A percentile compares a stretch with the other conserved stretches of the same genome.
Conservation (phyloP, 2,113 vertebrate species). For the Oriolus oriolus region DNA sequence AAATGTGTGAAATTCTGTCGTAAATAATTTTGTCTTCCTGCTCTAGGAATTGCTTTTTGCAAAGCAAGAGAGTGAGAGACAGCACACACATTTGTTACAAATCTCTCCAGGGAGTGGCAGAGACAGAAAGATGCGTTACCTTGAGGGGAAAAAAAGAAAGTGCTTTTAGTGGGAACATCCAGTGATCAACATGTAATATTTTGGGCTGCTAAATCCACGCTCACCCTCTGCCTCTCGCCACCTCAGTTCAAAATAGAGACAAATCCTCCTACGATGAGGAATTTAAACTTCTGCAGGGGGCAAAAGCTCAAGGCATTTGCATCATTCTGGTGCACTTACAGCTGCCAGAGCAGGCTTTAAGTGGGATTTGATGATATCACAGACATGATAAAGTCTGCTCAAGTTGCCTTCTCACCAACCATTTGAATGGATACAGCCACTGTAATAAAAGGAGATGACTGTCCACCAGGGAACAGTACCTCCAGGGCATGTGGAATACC, state of each 20-base stretch:
- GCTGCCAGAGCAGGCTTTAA: not conserved
- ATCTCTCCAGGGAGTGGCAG: not conserved
- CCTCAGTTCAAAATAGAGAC: not conserved
- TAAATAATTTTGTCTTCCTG: constrained; percentile 10
- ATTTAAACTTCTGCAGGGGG: not conserved
- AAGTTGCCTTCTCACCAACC: not conserved
- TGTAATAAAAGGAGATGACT: not conserved
- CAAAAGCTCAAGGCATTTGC: not conserved
- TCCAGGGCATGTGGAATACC: not conserved
- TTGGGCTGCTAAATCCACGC: not conserved
- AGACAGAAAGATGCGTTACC: not conserved
- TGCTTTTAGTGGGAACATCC: not conserved
- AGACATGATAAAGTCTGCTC: not conserved
- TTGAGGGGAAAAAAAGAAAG: not conserved
- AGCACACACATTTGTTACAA: not conserved
- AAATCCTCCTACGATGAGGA: not conserved
- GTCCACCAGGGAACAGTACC: not conserved
- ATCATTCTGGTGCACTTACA: not conserved
- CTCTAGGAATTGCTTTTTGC: not conserved
- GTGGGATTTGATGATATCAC: not conserved
- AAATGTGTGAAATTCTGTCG: constrained; percentile 32
- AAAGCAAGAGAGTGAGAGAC: not conserved
- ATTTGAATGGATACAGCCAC: not conserved
- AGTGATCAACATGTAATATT: not conserved
- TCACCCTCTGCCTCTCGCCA: not conserved